Base-by-base conservation (phyloP, 1,140 invertebrate species). In the Drosophila kanapiae region DNA sequence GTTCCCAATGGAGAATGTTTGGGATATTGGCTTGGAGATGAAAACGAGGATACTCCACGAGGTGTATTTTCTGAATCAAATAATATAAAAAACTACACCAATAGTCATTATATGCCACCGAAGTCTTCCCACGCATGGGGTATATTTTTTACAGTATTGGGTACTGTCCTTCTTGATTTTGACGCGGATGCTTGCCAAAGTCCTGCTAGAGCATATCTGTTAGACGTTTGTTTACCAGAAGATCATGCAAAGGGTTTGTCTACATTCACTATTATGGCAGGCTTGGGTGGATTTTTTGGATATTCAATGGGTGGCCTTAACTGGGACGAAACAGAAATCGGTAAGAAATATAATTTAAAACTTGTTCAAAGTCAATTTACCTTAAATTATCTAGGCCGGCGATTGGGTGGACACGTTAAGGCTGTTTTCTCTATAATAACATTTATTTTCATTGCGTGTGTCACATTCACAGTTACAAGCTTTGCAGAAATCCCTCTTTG, bases 171-270 rank as follows among this genome's bases (percentile, higher is more conserved):
- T 10, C 93, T 99, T 31, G 98, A 99, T 93, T 99, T 99, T 93
- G 97, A 98, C 92, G 98, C 98, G 1, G 98, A 99, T 92, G 97
- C 98, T 35, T 99, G 98, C 82, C 98, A 99, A 93, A 98, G 97
- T 91, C 98, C 98, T 0, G 95, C 97, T 0, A 94, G 98, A 77
- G 97, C 98, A 40, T 99, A 98, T 94, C 94, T 99, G 0, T 94
- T 99, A 10, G 98, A 99, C 91, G 96, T 99, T 14, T 98, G 97
- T 43, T 93, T 98, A 75, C 96, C 97, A 95, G 97, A 98, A 94
- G 98, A 99, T 91, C 98, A 99, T 91, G 96, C 97, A 0, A 95
- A 95, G 78, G 98, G 98, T 1, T 93, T 99, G 3, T 99, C 97
- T 72, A 98, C 98, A 3, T 99, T 99, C 83, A 99, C 98, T 0